Percentiles rank a stretch among this genome's conserved stretches.
These are phyloP conservation scores for Leptobrachium ailaonicum DNA, from an alignment of 2,113 vertebrate genomes.

Conservation along the genomic window DNA sequence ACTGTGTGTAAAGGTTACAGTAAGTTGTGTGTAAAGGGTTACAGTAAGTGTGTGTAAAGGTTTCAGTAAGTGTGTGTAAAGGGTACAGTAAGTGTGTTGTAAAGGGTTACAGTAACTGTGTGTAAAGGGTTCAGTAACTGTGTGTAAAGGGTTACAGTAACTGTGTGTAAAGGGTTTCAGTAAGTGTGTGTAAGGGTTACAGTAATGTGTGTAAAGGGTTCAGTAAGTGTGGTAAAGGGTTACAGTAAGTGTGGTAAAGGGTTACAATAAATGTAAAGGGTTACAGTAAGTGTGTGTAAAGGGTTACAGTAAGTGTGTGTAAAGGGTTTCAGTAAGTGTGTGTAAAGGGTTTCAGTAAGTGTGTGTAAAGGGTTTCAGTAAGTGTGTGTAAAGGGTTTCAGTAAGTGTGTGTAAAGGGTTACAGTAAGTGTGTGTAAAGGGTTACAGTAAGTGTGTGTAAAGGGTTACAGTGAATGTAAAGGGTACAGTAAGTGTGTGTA, in stretches of 20 bases:
- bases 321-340: no score
- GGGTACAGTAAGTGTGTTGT: no score
- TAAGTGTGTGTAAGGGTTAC: not conserved
- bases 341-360: not conserved
- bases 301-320: not conserved
- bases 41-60: no score
- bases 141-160: no score
- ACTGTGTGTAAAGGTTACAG: no score
- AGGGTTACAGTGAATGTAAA: not conserved
- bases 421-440: not conserved
- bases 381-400: not conserved
- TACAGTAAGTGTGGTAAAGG: not conserved
- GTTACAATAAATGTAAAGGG: not conserved
- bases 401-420: not conserved
- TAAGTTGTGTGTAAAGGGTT: no score
- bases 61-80: no score
- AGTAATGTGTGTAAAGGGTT: not conserved
- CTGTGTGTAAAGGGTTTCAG: not conserved
- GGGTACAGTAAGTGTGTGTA: not conserved
- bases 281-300: not conserved
- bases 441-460: no score
- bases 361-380: not conserved
- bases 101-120: not conserved
- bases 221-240: not conserved
- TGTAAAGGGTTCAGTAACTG: no score